Evolutionary conservation across 2,113 vertebrate species (phyloP), one percentile per base, ranked within the genome.

Genomic region (Syngnathus floridae): DNA sequence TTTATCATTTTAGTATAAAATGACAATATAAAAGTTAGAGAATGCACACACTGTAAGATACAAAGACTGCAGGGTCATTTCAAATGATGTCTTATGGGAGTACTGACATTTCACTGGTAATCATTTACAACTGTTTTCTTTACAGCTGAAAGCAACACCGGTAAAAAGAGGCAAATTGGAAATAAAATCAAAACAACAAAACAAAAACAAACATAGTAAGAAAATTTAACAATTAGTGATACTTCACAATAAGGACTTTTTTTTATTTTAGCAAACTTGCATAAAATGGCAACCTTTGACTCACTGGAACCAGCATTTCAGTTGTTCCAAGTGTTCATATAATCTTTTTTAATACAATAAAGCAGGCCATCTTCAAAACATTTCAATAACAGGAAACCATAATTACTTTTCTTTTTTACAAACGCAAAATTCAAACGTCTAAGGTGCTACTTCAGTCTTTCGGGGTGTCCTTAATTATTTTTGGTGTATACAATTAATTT

Each of bases 21-120:
- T 95, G 95, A 96, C 93, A 92, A 94, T 97, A 97, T 96, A 97
- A 97, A 97, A 89, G 85, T 89, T 87, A 89, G 87, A 94, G 93
- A 95, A 95, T 95, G 94, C 95, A 94, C 93, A 95, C 93, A 95
- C 86, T 85, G 93, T 92, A 92, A 88, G 82, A 92, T 95, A 97
- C 92, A 95, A 97, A 97, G 91, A 93, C 95, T 94, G 92, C 91
- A 77, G 92, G 93, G 93, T 90, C 87, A 90, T 93, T 94, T 93
- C 91, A 93, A 94, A 95, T 93, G 93, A 91, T 92, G 92, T 92
- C 93, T 77, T 88, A 91, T 90, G 92, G 89, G 59, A 93, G 87
- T 93, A 90, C 83, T 88, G 91, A 92, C 90, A 93, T 92, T 92
- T 93, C 92, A 94, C 93, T 91, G 91, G 88, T 91, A 92, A 91